Percentiles rank a stretch among this genome's conserved stretches.
Evolutionary conservation across 2,797 vertebrate species (phyloP).

Genomic region (Gephyroberyx darwinii): DNA sequence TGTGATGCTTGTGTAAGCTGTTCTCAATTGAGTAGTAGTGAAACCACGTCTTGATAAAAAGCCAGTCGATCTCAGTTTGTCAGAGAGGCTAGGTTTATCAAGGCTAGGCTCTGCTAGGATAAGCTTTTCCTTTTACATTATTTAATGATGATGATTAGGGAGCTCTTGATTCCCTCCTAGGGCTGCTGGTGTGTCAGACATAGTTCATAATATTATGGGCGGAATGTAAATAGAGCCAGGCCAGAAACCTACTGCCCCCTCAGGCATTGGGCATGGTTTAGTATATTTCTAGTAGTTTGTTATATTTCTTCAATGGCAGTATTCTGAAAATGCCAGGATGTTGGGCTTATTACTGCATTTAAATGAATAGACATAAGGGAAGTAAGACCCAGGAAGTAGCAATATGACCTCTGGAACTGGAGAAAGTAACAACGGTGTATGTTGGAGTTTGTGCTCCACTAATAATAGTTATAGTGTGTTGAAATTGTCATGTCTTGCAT

Average conservation of each 20-base stretch:
- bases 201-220: constrained; percentile 17
- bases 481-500: constrained; percentile 7
- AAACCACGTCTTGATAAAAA: constrained; percentile 16
- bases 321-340: not conserved
- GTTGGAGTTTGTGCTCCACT: not conserved
- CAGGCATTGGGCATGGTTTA: constrained; percentile 19
- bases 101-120: constrained; percentile 5
- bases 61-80: constrained; percentile 26
- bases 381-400: constrained; percentile 29
- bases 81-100: constrained; percentile 21
- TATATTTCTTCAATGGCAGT: constrained; percentile 29
- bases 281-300: not conserved
- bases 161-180: constrained; percentile 9
- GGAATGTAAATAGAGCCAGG: constrained; percentile 35
- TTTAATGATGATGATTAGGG: not conserved
- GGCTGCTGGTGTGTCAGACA: constrained; percentile 4
- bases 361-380: constrained; percentile 1
- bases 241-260: constrained; percentile 7
- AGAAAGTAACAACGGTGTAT: not conserved
- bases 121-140: constrained; percentile 15
- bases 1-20: constrained; percentile 71
- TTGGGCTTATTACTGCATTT: constrained; percentile 21
- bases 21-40: constrained; percentile 53
- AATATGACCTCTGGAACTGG: not conserved
- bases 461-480: constrained; percentile 3